Base-by-base conservation (phyloP, 2,888 invertebrate species). In the Chirona hameri region DNA sequence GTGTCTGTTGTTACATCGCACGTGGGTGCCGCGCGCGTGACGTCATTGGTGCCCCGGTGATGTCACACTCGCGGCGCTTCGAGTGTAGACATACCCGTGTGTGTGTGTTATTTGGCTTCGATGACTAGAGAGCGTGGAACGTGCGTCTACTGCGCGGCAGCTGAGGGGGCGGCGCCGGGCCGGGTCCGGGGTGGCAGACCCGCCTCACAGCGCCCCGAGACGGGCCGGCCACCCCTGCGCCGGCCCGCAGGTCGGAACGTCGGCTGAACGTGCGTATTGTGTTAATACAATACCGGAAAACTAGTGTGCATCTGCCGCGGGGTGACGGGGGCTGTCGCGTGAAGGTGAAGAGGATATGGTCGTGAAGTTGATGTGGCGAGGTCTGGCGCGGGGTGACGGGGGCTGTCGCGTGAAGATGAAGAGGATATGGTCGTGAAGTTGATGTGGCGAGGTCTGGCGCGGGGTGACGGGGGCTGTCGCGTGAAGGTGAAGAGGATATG, bases 1-100 rank as follows among this genome's bases (percentile, higher is more conserved):
- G 65, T 15, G 69, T 69, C 69, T 69, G 69, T 69, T 69, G 69
- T 69, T 69, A 69, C 29, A 69, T 69, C 29, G 69, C 69, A 69
- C 69, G 69, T 15, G 69, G 29, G 29, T 27, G 65, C 10, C 18
- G 57, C 60, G 69, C n/a, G 14, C 12, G 29, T 69, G 29, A n/a
- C 29, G 27, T n/a, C 69, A 7, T 15, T 12, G n/a, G n/a, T 10
- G 27, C 27, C 1, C 10, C 69, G 69, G 69, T 14, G 69, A 0
- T 29, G 5, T n/a, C 10, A n/a, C 27, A 10, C 65, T 9, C 65
- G 7, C 65, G 65, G 10, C n/a, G 18, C 18, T 7, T 2, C 10
- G n/a, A 10, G 29, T 69, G 29, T n/a, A 29, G 9, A 69, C 29
- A 29, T 29, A 29, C 29, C 14, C 12, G n/a, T n/a, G n/a, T 29